These are phyloP conservation scores for Eulemur macaco DNA, from an alignment of 2,113 vertebrate genomes.

Conservation along the genomic window DNA sequence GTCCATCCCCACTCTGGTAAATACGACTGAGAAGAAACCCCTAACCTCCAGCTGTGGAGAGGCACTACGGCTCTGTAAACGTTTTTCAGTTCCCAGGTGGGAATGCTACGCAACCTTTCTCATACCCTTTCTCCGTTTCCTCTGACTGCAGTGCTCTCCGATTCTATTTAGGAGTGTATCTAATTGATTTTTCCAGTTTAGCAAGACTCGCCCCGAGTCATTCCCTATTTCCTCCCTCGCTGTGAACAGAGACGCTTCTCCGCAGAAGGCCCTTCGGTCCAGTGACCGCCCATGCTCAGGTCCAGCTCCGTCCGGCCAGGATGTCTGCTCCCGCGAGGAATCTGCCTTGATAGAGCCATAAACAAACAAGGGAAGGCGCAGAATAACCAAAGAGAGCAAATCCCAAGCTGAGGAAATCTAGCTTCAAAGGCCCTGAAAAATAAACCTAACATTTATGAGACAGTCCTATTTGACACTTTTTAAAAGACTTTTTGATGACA, in stretches of 20 bases:
- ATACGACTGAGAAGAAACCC: conserved; percentile 44
- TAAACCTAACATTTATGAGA: conserved; percentile 16
- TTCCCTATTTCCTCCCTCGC: conserved; percentile 82
- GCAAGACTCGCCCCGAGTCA: conserved; percentile 78
- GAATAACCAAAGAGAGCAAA: conserved; percentile 68
- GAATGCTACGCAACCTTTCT: conserved; percentile 64
- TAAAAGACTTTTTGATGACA: background rate
- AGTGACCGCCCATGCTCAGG: conserved; percentile 71
- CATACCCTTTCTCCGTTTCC: conserved; percentile 73
- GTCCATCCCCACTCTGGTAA: background rate
- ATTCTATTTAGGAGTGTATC: conserved; percentile 81
- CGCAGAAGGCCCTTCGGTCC: conserved; percentile 72
- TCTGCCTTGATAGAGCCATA: conserved; percentile 77
- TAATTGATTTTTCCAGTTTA: conserved; percentile 85
- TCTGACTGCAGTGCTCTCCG: conserved; percentile 69
- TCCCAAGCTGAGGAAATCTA: conserved; percentile 60
- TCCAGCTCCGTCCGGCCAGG: conserved; percentile 16
- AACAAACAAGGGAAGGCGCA: conserved; percentile 65
- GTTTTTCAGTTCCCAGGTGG: conserved; percentile 57
- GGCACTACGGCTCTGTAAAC: background rate
- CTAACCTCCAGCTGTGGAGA: conserved; percentile 20
- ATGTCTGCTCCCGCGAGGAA: conserved; percentile 71
- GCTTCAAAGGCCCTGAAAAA: conserved; percentile 55
- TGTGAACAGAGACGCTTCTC: conserved; percentile 81
- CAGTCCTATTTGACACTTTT: conserved; percentile 35